These are phyloP conservation scores for Neosilurus hyrtlii DNA, from an alignment of 2,797 vertebrate species.

Conservation along the genomic window DNA sequence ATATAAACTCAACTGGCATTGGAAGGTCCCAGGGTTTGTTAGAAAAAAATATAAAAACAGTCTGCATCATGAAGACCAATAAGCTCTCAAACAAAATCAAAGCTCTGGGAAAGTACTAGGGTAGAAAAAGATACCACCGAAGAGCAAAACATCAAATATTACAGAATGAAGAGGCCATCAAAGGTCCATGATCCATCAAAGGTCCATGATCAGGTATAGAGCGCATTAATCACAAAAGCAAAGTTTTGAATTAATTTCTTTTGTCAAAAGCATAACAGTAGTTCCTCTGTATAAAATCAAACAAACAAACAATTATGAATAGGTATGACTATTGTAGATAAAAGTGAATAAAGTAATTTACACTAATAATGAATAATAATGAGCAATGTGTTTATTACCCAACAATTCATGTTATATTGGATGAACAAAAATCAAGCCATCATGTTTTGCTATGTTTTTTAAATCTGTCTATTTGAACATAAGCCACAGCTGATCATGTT, in stretches of 20 bases:
- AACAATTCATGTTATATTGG: not conserved
- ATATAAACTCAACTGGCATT: not conserved
- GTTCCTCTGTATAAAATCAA: not conserved
- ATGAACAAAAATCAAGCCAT: not conserved
- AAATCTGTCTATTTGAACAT: slow-evolving; percentile 16
- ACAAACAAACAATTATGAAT: too few species aligned
- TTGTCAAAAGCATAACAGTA: not conserved
- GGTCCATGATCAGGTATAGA: not conserved
- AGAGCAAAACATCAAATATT: not conserved
- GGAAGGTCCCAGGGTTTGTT: not conserved
- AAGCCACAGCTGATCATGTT: slow-evolving; percentile 50
- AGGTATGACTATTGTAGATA: not conserved
- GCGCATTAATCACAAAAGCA: not conserved
- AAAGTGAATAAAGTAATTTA: not conserved
- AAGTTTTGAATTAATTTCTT: not conserved
- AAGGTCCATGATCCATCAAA: not conserved
- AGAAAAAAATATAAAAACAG: not conserved
- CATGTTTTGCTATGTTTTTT: not conserved
- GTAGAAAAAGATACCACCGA: not conserved
- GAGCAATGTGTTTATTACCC: not conserved
- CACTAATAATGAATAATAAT: too few species aligned
- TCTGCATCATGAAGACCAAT: not conserved
- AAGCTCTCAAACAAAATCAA: not conserved
- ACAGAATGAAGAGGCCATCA: not conserved
- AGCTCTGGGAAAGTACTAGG: not conserved